Base-by-base conservation (phyloP, 2,797 vertebrate species). In the Alectoris magna region DNA sequence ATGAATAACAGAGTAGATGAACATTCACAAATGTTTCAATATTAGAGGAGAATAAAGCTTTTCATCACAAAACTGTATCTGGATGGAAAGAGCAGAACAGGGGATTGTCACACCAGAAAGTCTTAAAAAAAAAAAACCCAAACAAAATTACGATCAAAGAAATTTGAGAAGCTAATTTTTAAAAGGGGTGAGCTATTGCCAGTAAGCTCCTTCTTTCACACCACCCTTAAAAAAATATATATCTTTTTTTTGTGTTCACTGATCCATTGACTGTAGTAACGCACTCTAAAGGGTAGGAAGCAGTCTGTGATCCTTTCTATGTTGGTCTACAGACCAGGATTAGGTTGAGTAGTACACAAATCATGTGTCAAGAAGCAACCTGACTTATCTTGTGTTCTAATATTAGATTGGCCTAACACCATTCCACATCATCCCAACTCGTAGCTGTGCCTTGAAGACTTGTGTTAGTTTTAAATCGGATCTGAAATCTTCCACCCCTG, bases 71-170 rank as follows among this genome's bases (percentile, higher is more conserved):
- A 92, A 46, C 36, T 71, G 8, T 77, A 60, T 82, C 79, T 91
- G 79, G 39, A 68, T 49, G 48, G 31, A 93, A 72, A 71, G 63
- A 70, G 48, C 56, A 72, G 67, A 70, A 60, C n/a, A 84, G 19
- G 27, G 5, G 27, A 63, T 85, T 92, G 55, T 92, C 75, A 87
- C 59, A 73, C 71, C 70, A 70, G 70, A 94, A 39, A 70, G 19
- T 23, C 60, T 88, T 93, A 49, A 59, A 78, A 93, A 92, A 38
- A 92, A 38, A 60, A 11, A 88, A 91, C 78, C 41, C 53, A 87
- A 94, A 78, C 43, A 91, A 70, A 94, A 58, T 82, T 41, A 75
- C 56, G 69, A 93, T 92, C 78, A 93, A 93, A 89, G 72, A 83
- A 81, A 74, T 41, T 22, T 69, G 69, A 34, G 66, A 74, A 48